Evolutionary conservation across 2,113 vertebrate species (phyloP), one percentile per base, ranked within the genome.

Genomic region (Solea senegalensis): DNA sequence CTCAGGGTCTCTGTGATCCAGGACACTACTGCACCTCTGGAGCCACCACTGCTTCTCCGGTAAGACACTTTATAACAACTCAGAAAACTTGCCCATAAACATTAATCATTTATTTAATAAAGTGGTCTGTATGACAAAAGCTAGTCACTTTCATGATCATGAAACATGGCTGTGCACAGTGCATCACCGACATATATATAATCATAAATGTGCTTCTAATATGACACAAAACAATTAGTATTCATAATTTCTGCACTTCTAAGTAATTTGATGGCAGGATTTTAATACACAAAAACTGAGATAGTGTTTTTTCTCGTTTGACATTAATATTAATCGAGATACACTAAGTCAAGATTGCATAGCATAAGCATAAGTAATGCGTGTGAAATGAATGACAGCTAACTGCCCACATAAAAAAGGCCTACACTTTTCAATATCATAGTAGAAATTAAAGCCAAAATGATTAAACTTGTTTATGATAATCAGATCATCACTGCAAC

Each of bases 21-120:
- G 94, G 94, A 1, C 91, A 94, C 85, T 95, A 91, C 83, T 95
- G 94, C 72, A 92, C 87, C 27, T 81, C 90, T 51, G 94, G 93
- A 69, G 90, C 94, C 59, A 76, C 82, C 70, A 91, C 92, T 28
- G 84, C 94, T 54, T 89, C 91, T 4, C 97, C 95, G 0, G 96
- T 97, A 91, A 94, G 80, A 75, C 5, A 6, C 34, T 4, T 34
- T 34, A 34, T 34, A 34, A 34, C 34, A 34, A 34, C 3, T 34
- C 34, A 34, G 34, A 34, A 34, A 34, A 34, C 34, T 34, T 34
- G 34, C 5, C 34, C 34, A 34, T 34, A 34, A 34, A 34, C 34
- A 34, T 34, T 3, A 34, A 34, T 34, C 34, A 34, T 4, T 34
- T n/a, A n/a, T 34, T 34, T 34, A 2, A 34, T 6, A 6, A 34